Conservation (phyloP, 2,888 invertebrate species). For the Dyspetes luteomarginatus region DNA sequence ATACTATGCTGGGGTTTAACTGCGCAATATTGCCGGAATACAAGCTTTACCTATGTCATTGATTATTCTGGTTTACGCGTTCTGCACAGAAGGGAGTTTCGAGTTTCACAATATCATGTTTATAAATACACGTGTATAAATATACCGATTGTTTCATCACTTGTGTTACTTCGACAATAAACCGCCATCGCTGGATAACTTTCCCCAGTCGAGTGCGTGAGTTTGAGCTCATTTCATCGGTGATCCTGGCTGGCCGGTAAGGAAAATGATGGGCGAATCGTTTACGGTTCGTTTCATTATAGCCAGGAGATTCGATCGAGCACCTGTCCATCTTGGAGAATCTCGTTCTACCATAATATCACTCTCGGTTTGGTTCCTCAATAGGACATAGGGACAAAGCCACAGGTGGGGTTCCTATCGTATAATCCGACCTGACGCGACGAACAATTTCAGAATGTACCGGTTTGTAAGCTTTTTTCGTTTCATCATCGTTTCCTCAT, state of each 20-base stretch:
- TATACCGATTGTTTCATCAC: constrained; percentile 27
- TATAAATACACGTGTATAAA: not conserved
- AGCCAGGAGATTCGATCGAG: constrained; percentile 19
- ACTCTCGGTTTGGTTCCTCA: constrained; percentile 1
- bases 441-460: constrained; percentile 32
- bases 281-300: constrained; percentile 38
- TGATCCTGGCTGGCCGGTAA: constrained; percentile 20
- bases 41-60: constrained; percentile 22
- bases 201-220: constrained; percentile 31
- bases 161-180: constrained; percentile 36
- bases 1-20: not conserved
- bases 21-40: not conserved
- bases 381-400: constrained; percentile 48
- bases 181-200: constrained; percentile 28
- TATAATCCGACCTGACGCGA: constrained; percentile 14
- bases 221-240: constrained; percentile 29
- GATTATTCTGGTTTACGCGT: constrained; percentile 26
- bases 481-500: constrained; percentile 40
- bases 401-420: constrained; percentile 35
- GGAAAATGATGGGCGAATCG: constrained; percentile 52
- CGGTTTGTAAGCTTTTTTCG: constrained; percentile 25
- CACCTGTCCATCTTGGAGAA: constrained; percentile 43
- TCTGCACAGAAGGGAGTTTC: constrained; percentile 12
- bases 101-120: constrained; percentile 19
- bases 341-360: constrained; percentile 60